These are phyloP conservation scores for Zeus faber DNA, from an alignment of 2,113 vertebrate genomes.

Conservation along the genomic window DNA sequence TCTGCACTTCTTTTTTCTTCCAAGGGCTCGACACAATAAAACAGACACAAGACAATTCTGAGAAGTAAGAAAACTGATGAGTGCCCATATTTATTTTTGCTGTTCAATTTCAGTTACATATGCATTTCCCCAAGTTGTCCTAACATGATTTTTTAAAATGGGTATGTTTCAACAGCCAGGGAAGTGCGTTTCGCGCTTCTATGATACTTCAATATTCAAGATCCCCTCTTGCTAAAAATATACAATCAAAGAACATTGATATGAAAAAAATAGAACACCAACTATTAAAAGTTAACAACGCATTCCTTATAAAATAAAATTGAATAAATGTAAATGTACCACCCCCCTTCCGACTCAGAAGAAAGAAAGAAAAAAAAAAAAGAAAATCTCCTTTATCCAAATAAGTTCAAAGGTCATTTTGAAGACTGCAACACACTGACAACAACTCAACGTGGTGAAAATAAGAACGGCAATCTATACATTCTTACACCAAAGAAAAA, in stretches of 20 bases:
- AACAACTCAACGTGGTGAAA: too few species aligned
- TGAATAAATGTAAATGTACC: background rate
- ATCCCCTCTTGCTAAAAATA: background rate
- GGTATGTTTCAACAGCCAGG: background rate
- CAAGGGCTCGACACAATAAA: too few species aligned
- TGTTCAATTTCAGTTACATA: background rate
- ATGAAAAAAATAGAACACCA: background rate
- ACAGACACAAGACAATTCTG: slow-evolving; percentile 9
- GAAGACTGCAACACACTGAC: slow-evolving; percentile 2
- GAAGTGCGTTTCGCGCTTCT: background rate
- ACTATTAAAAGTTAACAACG: too few species aligned
- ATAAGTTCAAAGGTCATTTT: background rate
- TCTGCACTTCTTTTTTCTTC: too few species aligned
- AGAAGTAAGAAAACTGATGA: slow-evolving; percentile 34
- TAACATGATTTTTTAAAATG: too few species aligned
- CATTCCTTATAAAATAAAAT: background rate
- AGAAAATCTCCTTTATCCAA: background rate
- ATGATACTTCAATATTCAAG: background rate
- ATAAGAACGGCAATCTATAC: too few species aligned
- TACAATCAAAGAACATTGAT: background rate
- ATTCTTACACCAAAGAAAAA: too few species aligned
- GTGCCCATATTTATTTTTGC: slow-evolving; percentile 72
- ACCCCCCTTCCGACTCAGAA: background rate
- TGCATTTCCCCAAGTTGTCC: background rate
- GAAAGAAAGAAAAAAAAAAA: background rate